Base-by-base conservation (phyloP, 2,113 vertebrate species). In the Recurvirostra avosetta region DNA sequence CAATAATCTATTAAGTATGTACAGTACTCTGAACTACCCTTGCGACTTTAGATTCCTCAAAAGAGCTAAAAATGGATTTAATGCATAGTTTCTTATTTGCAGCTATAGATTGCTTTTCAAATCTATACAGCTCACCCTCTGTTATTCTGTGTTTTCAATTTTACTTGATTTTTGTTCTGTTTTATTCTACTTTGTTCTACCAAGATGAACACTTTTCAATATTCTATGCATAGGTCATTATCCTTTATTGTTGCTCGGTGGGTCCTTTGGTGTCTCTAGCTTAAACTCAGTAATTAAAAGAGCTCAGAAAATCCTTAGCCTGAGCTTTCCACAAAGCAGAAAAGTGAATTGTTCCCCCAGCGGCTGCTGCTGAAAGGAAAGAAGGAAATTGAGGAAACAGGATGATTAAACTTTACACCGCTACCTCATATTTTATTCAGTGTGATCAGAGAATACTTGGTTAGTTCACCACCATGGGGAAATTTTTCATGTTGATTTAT, bases 231-330 rank as follows among this genome's bases (percentile, higher is more conserved):
- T 95, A 92, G 88, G 78, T 86, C 88, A 95, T 94, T 92, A 94
- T 76, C 14, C 32, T 41, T 95, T 93, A 95, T 90, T 92, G 66
- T 94, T 97, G 79, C 66, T 89, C 79, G 76, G 91, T 91, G 90
- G 75, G 27, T 88, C 78, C 86, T 96, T 76, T 95, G 77, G 77
- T 62, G 88, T 88, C 88, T 91, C 74, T 73, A 88, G 27, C 79
- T 96, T 96, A 93, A 90, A 80, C 25, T n/a, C 29, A 89, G 82
- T 94, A 95, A 96, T 90, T 96, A 96, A 94, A 96, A 95, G 90
- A 89, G 58, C 72, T 96, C 84, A 92, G 78, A 86, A 95, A 92
- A 92, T 76, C 38, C 88, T 96, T 90, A 86, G 62, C 73, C 72
- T 79, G 38, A 92, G 88, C 41, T 78, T 95, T 92, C 38, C 29